phyloP scores from a whole-genome alignment of 2,797 vertebrate species.

The Mormyrops boulengeri region DNA sequence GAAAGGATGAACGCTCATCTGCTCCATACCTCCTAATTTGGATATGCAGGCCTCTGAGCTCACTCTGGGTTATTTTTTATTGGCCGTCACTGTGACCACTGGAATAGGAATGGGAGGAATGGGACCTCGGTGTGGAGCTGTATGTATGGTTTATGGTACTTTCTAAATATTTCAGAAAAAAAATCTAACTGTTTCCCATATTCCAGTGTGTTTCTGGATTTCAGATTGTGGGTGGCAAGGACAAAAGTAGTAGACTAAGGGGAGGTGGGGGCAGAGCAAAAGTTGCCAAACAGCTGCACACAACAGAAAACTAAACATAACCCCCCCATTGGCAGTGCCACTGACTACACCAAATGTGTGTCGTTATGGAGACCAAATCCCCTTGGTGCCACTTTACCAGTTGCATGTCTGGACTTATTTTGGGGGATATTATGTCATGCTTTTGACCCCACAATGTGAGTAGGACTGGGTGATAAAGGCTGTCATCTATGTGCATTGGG shows the following conservation, averaged over 20 bases:
- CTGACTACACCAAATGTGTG: background rate
- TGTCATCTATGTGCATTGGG: background rate
- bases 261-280: background rate
- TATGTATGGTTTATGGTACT: background rate
- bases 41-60: slow-evolving; percentile 30
- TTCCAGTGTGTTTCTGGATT: background rate
- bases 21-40: slow-evolving; percentile 57
- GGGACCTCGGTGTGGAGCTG: background rate
- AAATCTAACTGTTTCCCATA: background rate
- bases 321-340: background rate
- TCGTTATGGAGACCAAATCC: background rate
- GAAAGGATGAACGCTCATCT: slow-evolving; percentile 29
- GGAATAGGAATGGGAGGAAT: background rate
- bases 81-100: slow-evolving; percentile 15
- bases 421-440: background rate
- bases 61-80: slow-evolving; percentile 13
- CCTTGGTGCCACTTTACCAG: background rate
- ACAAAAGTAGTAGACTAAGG: background rate
- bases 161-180: background rate
- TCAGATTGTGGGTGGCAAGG: background rate
- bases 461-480: background rate
- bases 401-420: background rate
- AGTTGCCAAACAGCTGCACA: background rate
- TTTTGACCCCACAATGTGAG: background rate
- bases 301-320: background rate